Conservation (phyloP, 1,140 invertebrate genomes). For the Drosophila watanabei region DNA sequence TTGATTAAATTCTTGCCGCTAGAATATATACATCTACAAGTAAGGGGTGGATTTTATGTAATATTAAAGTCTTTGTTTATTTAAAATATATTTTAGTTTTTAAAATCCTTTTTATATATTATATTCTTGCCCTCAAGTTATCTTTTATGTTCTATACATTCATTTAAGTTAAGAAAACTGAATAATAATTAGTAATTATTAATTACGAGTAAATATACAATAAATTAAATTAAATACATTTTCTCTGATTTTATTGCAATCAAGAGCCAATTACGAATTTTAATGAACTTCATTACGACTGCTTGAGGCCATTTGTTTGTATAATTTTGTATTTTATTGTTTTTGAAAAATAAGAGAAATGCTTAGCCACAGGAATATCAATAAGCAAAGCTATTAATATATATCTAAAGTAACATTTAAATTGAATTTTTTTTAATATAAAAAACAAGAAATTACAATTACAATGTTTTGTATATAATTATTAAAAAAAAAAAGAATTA, state of each 20-base stretch:
- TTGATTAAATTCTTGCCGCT: not conserved
- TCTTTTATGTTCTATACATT: not conserved
- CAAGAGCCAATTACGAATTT: constrained; percentile 9
- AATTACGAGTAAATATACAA: constrained; percentile 7
- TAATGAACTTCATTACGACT: constrained; percentile 4
- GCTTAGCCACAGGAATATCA: not conserved
- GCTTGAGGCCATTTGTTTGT: constrained; percentile 2
- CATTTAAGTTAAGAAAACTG: not conserved
- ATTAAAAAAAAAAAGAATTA: not conserved
- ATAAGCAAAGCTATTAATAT: not conserved
- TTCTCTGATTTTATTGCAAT: constrained; percentile 9
- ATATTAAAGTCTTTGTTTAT: not conserved
- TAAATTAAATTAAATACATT: constrained; percentile 3
- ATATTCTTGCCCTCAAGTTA: not conserved
- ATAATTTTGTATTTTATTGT: constrained; percentile 2
- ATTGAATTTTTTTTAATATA: not conserved
- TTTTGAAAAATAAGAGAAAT: not conserved
- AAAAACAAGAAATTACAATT: not conserved
- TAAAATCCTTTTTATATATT: not conserved
- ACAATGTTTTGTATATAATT: not conserved
- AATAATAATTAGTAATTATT: too few species aligned
- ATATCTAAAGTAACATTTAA: not conserved
- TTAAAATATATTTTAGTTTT: not conserved
- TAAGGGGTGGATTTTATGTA: not conserved
- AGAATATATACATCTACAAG: not conserved